Percentiles rank a stretch among this genome's conserved stretches.
These are phyloP conservation scores for Caenorhabditis remanei DNA, from an alignment of 1,140 invertebrate genomes.

Conservation along the genomic window DNA sequence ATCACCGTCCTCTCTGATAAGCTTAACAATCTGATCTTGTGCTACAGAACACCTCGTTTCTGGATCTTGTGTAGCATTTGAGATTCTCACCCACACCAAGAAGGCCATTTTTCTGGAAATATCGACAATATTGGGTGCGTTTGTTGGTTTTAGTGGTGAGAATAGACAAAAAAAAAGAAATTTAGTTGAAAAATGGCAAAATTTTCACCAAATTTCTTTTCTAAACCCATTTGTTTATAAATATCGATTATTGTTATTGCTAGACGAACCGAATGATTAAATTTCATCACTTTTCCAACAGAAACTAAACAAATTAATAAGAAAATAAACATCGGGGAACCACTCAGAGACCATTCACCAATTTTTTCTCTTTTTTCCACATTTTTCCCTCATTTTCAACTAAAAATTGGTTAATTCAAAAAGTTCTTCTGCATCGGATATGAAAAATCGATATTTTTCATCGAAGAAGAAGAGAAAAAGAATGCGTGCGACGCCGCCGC, in stretches of 20 bases:
- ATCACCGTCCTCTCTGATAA: slow-evolving; percentile 50
- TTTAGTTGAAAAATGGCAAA: too few species aligned
- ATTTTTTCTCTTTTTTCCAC: background rate
- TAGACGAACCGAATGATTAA: background rate
- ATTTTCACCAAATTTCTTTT: too few species aligned
- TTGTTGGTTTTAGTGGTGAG: too few species aligned
- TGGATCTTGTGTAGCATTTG: slow-evolving; percentile 56
- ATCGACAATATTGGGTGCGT: background rate
- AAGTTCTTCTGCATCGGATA: background rate
- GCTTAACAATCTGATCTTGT: slow-evolving; percentile 59
- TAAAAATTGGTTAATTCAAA: background rate
- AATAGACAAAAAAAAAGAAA: too few species aligned
- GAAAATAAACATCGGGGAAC: background rate
- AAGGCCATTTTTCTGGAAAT: background rate
- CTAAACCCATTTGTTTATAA: background rate
- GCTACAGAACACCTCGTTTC: slow-evolving; percentile 55
- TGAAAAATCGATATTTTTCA: slow-evolving; percentile 27
- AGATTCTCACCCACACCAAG: slow-evolving; percentile 56
- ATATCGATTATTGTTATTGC: background rate
- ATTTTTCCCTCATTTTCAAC: background rate
- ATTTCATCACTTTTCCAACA: background rate
- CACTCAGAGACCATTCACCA: background rate
- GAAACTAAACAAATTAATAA: slow-evolving; percentile 10
- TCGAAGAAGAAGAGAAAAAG: slow-evolving; percentile 24
- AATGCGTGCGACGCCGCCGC: background rate